A percentile compares a stretch with the other conserved stretches of the same genome.
These are phyloP conservation scores for Menidia menidia DNA, from an alignment of 2,797 vertebrate species.

Conservation along the genomic window DNA sequence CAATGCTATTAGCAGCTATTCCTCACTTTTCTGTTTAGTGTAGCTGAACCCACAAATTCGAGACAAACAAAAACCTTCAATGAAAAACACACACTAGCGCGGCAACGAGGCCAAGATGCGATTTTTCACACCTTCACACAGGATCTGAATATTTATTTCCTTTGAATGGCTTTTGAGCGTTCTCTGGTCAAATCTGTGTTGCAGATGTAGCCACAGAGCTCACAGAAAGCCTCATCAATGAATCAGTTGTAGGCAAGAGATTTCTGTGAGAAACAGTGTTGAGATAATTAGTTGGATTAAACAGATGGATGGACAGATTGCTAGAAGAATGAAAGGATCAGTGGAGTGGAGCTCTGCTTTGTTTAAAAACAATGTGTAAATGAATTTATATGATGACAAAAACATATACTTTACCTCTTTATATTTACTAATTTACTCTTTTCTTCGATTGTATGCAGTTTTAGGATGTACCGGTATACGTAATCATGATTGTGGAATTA, in stretches of 20 bases:
- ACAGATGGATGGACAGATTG: constrained; percentile 81
- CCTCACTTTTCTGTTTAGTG: no score
- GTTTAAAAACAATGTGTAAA: constrained; percentile 41
- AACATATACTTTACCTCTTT: background rate
- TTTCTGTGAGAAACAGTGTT: constrained; percentile 40
- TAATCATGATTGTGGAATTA: constrained; percentile 19
- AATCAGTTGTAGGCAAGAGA: constrained; percentile 23
- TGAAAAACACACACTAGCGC: background rate
- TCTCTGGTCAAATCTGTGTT: constrained; percentile 62
- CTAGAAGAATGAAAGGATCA: constrained; percentile 61
- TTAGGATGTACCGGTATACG: background rate
- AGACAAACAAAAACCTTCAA: background rate
- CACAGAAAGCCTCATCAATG: constrained; percentile 20
- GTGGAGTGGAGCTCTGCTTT: constrained; percentile 43
- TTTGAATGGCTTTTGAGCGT: constrained; percentile 19
- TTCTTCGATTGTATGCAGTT: background rate
- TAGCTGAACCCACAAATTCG: background rate
- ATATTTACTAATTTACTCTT: constrained; percentile 1
- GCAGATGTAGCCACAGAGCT: constrained; percentile 15
- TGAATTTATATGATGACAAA: constrained; percentile 2
- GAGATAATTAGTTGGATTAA: constrained; percentile 52
- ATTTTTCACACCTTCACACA: constrained; percentile 64
- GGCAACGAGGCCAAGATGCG: constrained; percentile 36
- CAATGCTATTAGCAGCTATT: no score
- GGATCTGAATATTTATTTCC: constrained; percentile 51